Conservation (phyloP, 2,888 invertebrate genomes). For the Phaonia tiefii region DNA sequence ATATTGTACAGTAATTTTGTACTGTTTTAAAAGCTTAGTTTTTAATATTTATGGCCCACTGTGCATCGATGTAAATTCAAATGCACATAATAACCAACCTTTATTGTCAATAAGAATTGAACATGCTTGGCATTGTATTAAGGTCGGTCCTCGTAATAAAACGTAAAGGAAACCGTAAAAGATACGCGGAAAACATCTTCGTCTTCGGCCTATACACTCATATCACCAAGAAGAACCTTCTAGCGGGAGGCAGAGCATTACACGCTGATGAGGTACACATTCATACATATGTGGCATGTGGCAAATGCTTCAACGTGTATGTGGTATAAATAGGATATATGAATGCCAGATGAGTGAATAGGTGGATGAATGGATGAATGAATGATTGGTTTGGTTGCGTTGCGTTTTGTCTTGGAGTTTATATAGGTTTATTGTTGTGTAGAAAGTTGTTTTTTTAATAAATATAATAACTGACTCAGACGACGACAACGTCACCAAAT, state of each 20-base stretch:
- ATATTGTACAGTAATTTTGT: too few species aligned
- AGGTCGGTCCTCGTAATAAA: conserved; percentile 13
- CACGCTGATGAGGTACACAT: not conserved
- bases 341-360: conserved; percentile 11
- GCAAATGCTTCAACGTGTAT: not conserved
- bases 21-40: too few species aligned
- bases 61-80: too few species aligned
- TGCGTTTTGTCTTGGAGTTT: conserved; percentile 7
- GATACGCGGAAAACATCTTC: conserved; percentile 39
- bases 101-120: conserved; percentile 38
- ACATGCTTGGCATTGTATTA: conserved; percentile 27
- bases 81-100: conserved; percentile 29
- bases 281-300: not conserved
- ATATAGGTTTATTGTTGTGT: conserved; percentile 12
- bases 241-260: conserved; percentile 8
- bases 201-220: not conserved
- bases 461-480: conserved; percentile 11
- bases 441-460: conserved; percentile 5
- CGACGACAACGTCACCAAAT: not conserved
- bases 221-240: not conserved
- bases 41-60: too few species aligned
- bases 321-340: conserved; percentile 9
- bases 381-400: conserved; percentile 28
- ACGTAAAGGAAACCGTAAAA: conserved; percentile 26
- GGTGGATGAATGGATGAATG: not conserved